Conservation (phyloP, 2,797 vertebrate genomes). For the Sebastes vulpes region DNA sequence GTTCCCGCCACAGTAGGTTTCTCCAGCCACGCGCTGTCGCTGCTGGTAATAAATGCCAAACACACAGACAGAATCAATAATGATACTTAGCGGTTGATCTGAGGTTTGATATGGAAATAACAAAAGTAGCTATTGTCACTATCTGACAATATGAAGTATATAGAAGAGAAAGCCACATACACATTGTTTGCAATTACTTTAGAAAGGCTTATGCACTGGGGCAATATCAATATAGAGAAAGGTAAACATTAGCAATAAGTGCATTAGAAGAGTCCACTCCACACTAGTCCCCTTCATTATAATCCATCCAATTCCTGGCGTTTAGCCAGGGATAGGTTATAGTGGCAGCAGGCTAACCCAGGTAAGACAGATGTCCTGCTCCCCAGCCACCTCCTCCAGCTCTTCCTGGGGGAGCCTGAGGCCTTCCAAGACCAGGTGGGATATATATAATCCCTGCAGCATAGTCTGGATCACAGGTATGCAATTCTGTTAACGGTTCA, state of each 20-base stretch:
- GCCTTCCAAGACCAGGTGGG: slow-evolving; percentile 26
- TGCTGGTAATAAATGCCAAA: neutral
- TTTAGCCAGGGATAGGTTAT: slow-evolving; percentile 8
- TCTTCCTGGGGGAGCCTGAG: slow-evolving; percentile 11
- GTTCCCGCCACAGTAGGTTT: too few species aligned
- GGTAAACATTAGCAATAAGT: neutral
- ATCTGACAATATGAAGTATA: neutral
- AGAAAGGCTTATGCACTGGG: neutral
- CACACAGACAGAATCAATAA: neutral
- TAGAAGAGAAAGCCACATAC: neutral
- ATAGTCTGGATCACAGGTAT: slow-evolving; percentile 24
- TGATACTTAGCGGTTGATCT: neutral
- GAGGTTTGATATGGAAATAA: neutral
- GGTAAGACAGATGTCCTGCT: slow-evolving; percentile 40
- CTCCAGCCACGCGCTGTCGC: too few species aligned
- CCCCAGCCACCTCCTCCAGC: neutral
- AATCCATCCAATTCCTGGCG: neutral
- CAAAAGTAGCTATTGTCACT: neutral
- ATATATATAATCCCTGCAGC: slow-evolving; percentile 9
- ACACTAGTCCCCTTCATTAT: neutral
- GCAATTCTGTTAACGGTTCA: neutral
- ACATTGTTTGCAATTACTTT: neutral
- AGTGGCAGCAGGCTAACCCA: slow-evolving; percentile 22
- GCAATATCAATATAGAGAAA: neutral
- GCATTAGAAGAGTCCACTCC: neutral